Evolutionary conservation across 2,888 invertebrate species (phyloP).

Genomic region (Stenurella melanura): DNA sequence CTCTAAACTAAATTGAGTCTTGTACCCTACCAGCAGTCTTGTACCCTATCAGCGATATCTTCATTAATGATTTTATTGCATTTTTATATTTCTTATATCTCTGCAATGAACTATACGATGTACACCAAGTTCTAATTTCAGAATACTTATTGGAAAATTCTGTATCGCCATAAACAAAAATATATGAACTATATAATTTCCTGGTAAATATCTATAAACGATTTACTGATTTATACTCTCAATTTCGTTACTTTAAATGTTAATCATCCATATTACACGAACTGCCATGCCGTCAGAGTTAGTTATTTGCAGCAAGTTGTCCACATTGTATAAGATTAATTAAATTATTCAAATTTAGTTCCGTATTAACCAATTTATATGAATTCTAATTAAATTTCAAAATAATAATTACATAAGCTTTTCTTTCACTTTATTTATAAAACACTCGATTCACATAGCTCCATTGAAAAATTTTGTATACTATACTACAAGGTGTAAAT

Average conservation of each 20-base stretch:
- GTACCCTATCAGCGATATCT: too few species aligned
- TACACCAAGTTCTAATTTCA: too few species aligned
- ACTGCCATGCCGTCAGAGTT: background rate
- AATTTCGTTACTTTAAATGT: background rate
- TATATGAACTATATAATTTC: too few species aligned
- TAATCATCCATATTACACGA: background rate
- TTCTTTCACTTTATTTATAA: slow-evolving; percentile 14
- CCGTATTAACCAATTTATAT: slow-evolving; percentile 22
- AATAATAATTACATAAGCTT: slow-evolving; percentile 18
- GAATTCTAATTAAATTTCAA: slow-evolving; percentile 19
- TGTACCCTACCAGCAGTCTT: too few species aligned
- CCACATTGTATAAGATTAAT: background rate
- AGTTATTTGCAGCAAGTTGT: background rate
- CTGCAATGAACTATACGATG: too few species aligned
- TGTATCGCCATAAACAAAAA: too few species aligned
- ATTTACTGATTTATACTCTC: background rate
- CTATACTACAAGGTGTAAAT: background rate
- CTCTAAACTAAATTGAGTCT: too few species aligned
- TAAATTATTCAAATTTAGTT: slow-evolving; percentile 17
- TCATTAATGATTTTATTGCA: too few species aligned
- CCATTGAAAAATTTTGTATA: background rate
- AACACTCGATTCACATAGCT: background rate
- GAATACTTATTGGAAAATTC: too few species aligned
- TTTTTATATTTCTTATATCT: too few species aligned
- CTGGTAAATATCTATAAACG: too few species aligned